phyloP scores from a whole-genome alignment of 2,888 invertebrate species.

The Hyalella azteca region DNA sequence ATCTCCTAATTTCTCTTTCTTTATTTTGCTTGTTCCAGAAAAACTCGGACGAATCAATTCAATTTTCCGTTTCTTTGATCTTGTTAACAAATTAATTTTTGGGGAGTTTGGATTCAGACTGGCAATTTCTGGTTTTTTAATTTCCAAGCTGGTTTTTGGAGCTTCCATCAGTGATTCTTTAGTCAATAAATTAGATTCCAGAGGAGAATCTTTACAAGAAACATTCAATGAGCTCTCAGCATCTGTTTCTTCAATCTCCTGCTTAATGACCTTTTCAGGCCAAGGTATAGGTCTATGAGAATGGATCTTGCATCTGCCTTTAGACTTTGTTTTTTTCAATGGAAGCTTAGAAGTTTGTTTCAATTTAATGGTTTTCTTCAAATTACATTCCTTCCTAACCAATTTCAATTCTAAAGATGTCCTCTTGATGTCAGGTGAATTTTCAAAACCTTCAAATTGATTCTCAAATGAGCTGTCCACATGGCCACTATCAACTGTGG shows the following conservation, averaged over 20 bases:
- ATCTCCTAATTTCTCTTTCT: constrained; percentile 1
- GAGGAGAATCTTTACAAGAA: too few relatives aligned
- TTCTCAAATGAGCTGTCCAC: not conserved
- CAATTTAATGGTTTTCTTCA: not conserved
- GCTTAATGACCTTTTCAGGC: not conserved
- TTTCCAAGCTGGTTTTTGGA: not conserved
- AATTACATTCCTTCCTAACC: too few relatives aligned
- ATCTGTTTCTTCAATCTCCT: not conserved
- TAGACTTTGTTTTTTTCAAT: not conserved
- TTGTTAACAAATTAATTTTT: not conserved
- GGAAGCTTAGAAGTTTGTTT: not conserved
- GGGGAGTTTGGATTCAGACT: not conserved
- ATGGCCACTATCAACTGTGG: not conserved
- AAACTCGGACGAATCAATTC: constrained; percentile 8
- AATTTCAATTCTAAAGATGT: not conserved
- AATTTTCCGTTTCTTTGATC: constrained; percentile 7
- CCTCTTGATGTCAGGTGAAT: not conserved
- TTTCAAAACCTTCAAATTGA: not conserved
- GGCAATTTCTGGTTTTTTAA: not conserved
- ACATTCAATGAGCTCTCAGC: not conserved
- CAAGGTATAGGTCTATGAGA: constrained; percentile 2
- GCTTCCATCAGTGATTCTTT: not conserved
- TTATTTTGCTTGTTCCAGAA: not conserved
- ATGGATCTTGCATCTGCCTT: not conserved
- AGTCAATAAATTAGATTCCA: not conserved